These are phyloP conservation scores for Arvicanthis niloticus DNA, from an alignment of 2,113 vertebrate species.

Conservation along the genomic window DNA sequence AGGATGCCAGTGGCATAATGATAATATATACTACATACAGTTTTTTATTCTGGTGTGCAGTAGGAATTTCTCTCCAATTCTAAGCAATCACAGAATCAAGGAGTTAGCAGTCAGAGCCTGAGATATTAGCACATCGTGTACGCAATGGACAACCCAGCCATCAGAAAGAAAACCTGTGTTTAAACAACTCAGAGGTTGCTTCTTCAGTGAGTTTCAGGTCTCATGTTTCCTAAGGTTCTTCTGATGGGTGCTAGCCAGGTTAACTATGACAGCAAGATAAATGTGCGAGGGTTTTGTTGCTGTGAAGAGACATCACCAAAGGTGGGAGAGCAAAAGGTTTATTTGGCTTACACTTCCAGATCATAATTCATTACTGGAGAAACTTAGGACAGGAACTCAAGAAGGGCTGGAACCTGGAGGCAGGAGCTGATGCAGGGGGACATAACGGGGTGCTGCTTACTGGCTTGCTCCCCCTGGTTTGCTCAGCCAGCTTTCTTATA, in stretches of 20 bases:
- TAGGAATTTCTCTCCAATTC: conserved; percentile 53
- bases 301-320: too few species aligned
- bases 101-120: background rate
- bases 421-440: too few species aligned
- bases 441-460: too few species aligned
- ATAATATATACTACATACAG: conserved; percentile 11
- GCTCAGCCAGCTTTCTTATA: too few species aligned
- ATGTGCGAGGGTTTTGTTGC: too few species aligned
- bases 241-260: background rate
- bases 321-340: too few species aligned
- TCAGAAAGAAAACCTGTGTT: background rate
- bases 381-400: too few species aligned
- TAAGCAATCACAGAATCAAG: conserved; percentile 50
- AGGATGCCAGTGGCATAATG: background rate
- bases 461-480: too few species aligned
- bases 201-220: conserved; percentile 26
- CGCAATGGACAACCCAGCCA: background rate
- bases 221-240: conserved; percentile 22
- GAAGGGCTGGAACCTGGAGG: too few species aligned
- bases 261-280: background rate
- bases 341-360: too few species aligned
- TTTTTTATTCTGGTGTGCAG: background rate
- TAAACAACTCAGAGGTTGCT: conserved; percentile 29
- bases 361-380: too few species aligned
- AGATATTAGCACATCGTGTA: background rate